Conservation (phyloP, 2,888 invertebrate genomes). For the Polydesmus complanatus region DNA sequence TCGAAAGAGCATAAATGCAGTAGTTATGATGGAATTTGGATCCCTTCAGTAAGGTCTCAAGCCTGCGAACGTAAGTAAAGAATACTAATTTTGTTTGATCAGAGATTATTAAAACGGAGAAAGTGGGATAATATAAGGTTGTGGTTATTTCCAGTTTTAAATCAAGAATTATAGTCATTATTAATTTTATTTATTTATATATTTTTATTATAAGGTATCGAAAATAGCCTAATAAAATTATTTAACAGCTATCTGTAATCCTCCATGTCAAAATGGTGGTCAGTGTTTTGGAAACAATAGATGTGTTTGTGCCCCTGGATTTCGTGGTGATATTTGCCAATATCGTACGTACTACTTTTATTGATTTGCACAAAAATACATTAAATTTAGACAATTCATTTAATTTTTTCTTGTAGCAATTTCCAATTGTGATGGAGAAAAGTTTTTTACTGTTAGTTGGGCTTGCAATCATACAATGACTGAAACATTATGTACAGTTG, state of each 20-base stretch:
- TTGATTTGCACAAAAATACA: background rate
- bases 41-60: constrained; percentile 33
- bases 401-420: constrained; percentile 36
- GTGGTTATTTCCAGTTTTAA: no score
- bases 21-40: constrained; percentile 21
- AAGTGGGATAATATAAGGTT: background rate
- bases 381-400: background rate
- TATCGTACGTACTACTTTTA: constrained; percentile 38
- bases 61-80: constrained; percentile 46
- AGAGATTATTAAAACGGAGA: background rate
- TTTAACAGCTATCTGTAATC: constrained; percentile 49
- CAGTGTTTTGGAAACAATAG: constrained; percentile 59
- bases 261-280: constrained; percentile 65
- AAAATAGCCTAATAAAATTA: constrained; percentile 16
- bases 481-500: constrained; percentile 45
- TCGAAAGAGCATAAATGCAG: constrained; percentile 18
- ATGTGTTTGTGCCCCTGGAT: constrained; percentile 61
- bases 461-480: constrained; percentile 50
- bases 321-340: constrained; percentile 56
- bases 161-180: background rate
- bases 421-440: constrained; percentile 45
- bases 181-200: background rate
- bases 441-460: constrained; percentile 63
- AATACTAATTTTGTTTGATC: background rate
- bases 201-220: constrained; percentile 2